phyloP scores from a whole-genome alignment of 2,888 invertebrate genomes.

The Crematogaster levior region DNA sequence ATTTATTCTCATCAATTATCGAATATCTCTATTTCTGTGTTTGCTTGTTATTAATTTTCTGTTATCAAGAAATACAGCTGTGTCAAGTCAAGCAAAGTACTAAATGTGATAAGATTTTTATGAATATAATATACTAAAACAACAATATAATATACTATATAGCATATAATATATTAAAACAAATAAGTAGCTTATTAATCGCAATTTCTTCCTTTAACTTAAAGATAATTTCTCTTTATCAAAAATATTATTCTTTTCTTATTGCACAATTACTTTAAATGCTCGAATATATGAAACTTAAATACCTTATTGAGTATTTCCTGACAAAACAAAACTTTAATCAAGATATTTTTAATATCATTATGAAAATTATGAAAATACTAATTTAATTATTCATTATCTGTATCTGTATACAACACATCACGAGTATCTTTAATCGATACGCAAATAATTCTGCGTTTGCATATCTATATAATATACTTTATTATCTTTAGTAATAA shows the following conservation, averaged over 20 bases:
- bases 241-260: neutral
- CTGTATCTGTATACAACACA: too few relatives aligned
- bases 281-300: too few relatives aligned
- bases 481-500: too few relatives aligned
- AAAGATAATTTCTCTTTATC: neutral
- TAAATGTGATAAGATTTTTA: neutral
- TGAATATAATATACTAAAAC: neutral
- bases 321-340: too few relatives aligned
- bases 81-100: neutral
- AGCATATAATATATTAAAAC: neutral
- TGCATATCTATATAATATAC: neutral
- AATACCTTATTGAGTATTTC: too few relatives aligned
- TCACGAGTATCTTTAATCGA: neutral
- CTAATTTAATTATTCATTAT: too few relatives aligned
- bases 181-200: neutral
- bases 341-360: too few relatives aligned
- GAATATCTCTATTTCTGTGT: neutral
- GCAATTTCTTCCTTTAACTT: neutral
- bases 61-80: neutral
- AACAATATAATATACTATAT: neutral
- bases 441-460: neutral
- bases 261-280: too few relatives aligned
- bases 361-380: too few relatives aligned
- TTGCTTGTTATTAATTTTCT: neutral
- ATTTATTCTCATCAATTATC: too few relatives aligned